A percentile compares a stretch with the other conserved stretches of the same genome.
Conservation (phyloP, 2,888 invertebrate species). For the Spialia ferax region DNA sequence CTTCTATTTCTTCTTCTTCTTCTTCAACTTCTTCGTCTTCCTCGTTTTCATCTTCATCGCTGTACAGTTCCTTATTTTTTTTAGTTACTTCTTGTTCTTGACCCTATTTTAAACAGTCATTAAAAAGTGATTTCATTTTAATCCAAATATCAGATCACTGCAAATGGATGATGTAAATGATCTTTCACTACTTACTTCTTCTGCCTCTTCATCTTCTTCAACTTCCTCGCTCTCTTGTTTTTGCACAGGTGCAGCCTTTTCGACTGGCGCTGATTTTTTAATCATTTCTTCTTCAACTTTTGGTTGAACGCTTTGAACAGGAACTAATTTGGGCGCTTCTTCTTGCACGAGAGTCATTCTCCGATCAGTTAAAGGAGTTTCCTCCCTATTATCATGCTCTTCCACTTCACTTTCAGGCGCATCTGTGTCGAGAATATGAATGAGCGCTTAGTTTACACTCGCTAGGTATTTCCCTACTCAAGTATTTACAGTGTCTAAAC, state of each 20-base stretch:
- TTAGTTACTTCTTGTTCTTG: constrained; percentile 45
- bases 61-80: constrained; percentile 68
- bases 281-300: constrained; percentile 41
- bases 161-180: neutral
- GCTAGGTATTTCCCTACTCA: constrained; percentile 11
- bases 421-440: constrained; percentile 63
- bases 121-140: constrained; percentile 5
- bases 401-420: constrained; percentile 56
- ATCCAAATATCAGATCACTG: neutral
- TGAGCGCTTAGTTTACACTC: constrained; percentile 41
- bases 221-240: constrained; percentile 62
- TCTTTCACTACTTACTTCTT: constrained; percentile 44
- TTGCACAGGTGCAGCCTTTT: constrained; percentile 55
- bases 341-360: constrained; percentile 77
- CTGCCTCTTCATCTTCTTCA: constrained; percentile 52
- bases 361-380: constrained; percentile 68
- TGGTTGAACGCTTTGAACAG: constrained; percentile 39
- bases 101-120: constrained; percentile 49
- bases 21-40: constrained; percentile 66
- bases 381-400: constrained; percentile 64
- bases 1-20: constrained; percentile 62
- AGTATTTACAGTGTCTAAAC: constrained; percentile 13
- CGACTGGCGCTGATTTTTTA: constrained; percentile 50
- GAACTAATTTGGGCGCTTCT: constrained; percentile 59
- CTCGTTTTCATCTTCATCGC: constrained; percentile 70